These are phyloP conservation scores for Rhabdornis inornatus DNA, from an alignment of 2,113 vertebrate species.

Conservation along the genomic window DNA sequence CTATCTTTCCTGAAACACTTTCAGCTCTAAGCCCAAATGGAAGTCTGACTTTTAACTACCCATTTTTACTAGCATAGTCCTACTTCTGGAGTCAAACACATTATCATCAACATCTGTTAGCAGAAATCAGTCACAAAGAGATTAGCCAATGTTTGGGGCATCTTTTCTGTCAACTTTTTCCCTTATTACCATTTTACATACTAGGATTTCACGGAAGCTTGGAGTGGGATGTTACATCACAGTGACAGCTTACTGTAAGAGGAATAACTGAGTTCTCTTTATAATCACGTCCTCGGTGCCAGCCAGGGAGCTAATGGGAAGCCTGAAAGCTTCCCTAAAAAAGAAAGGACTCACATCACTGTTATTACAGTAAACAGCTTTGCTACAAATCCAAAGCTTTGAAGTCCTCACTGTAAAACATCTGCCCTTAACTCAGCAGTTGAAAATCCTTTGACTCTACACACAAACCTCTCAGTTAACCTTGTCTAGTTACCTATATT, in stretches of 20 bases:
- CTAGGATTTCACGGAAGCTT: not conserved
- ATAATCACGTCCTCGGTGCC: accelerated
- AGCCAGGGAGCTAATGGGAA: not conserved
- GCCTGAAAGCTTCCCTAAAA: not conserved
- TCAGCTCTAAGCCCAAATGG: not conserved
- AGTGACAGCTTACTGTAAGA: not conserved
- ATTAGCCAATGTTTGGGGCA: not conserved
- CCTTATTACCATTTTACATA: not conserved
- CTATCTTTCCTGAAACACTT: not conserved
- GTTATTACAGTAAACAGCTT: not conserved
- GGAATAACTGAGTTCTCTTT: not conserved
- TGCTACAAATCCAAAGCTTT: not conserved
- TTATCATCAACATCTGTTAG: not conserved
- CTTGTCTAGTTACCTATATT: not conserved
- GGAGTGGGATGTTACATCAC: not conserved
- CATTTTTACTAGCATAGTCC: not conserved
- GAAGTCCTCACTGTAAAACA: not conserved
- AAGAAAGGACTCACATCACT: not conserved
- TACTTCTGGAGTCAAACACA: not conserved
- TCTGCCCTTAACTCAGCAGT: not conserved
- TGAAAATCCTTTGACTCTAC: not conserved
- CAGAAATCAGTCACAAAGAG: not conserved
- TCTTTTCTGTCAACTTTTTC: not conserved
- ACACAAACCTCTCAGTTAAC: not conserved
- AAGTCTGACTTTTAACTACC: not conserved